Conservation (phyloP, 2,888 invertebrate genomes). For the Drosophila lacicola region DNA sequence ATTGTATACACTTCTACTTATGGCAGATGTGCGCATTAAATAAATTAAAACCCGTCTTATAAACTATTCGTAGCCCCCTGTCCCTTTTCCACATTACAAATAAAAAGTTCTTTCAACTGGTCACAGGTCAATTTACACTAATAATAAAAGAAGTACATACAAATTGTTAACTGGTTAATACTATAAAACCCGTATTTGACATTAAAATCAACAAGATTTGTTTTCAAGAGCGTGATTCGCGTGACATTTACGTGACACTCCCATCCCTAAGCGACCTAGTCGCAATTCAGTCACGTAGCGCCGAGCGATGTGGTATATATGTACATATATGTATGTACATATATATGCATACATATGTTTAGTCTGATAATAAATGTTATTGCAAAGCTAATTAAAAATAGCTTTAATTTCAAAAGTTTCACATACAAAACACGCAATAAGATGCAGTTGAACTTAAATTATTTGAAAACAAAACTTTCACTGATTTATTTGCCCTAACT, state of each 20-base stretch:
- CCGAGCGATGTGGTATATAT: not conserved
- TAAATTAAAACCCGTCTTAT: not conserved
- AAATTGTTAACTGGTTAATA: not conserved
- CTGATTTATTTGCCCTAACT: slow-evolving; percentile 3
- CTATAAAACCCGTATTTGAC: not conserved
- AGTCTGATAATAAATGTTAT: not conserved
- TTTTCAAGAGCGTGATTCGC: slow-evolving; percentile 41
- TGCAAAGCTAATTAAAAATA: slow-evolving; percentile 10
- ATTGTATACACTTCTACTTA: not conserved
- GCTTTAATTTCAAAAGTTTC: not conserved
- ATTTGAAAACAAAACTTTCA: slow-evolving; percentile 8
- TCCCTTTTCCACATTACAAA: too few species aligned
- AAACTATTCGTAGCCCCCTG: too few species aligned
- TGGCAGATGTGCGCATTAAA: not conserved
- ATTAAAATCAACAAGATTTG: not conserved
- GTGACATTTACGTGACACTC: slow-evolving; percentile 52
- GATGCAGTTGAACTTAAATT: not conserved
- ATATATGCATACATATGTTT: slow-evolving; percentile 12
- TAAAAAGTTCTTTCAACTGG: too few species aligned
- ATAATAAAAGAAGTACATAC: not conserved
- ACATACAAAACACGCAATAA: slow-evolving; percentile 4
- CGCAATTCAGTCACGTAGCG: slow-evolving; percentile 58
- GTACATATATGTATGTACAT: not conserved
- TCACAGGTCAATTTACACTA: too few species aligned
- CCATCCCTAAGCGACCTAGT: slow-evolving; percentile 37